phyloP scores from a whole-genome alignment of 2,797 vertebrate species.

The Sternarchorhynchus goeldii region DNA sequence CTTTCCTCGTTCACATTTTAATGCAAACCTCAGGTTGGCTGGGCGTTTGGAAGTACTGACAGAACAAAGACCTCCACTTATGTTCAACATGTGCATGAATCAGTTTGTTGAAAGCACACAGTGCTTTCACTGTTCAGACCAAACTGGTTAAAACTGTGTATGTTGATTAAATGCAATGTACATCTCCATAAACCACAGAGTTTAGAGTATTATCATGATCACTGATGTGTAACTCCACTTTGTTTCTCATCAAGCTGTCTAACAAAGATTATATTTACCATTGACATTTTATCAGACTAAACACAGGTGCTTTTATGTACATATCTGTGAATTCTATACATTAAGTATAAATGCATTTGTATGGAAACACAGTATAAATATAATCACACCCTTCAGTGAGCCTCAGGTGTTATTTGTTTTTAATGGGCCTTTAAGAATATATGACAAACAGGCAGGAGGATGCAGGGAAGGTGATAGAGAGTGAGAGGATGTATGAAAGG shows the following conservation, averaged over 20 bases:
- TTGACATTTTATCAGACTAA: not conserved
- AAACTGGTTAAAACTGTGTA: slow-evolving; percentile 45
- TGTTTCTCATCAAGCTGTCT: not conserved
- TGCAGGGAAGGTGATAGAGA: slow-evolving; percentile 35
- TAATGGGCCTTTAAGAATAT: slow-evolving; percentile 6
- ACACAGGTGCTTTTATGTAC: slow-evolving; percentile 10
- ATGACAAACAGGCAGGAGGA: slow-evolving; percentile 21
- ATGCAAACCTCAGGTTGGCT: slow-evolving; percentile 82
- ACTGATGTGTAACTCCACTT: not conserved
- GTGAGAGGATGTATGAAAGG: slow-evolving; percentile 58
- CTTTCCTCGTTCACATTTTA: slow-evolving; percentile 75
- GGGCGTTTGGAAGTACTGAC: slow-evolving; percentile 61
- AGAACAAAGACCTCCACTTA: slow-evolving; percentile 66
- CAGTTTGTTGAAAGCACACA: slow-evolving; percentile 51
- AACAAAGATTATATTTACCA: no score
- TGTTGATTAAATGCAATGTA: slow-evolving; percentile 48
- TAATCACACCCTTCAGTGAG: slow-evolving; percentile 19
- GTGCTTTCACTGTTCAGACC: slow-evolving; percentile 59
- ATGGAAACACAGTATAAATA: not conserved
- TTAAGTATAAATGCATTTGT: not conserved
- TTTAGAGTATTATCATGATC: not conserved
- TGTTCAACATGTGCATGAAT: slow-evolving; percentile 50
- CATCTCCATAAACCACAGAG: slow-evolving; percentile 39
- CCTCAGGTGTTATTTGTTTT: slow-evolving; percentile 18
- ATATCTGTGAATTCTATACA: slow-evolving; percentile 14